Conservation (phyloP, 1,140 invertebrate species). For the Neodiprion fabricii region DNA sequence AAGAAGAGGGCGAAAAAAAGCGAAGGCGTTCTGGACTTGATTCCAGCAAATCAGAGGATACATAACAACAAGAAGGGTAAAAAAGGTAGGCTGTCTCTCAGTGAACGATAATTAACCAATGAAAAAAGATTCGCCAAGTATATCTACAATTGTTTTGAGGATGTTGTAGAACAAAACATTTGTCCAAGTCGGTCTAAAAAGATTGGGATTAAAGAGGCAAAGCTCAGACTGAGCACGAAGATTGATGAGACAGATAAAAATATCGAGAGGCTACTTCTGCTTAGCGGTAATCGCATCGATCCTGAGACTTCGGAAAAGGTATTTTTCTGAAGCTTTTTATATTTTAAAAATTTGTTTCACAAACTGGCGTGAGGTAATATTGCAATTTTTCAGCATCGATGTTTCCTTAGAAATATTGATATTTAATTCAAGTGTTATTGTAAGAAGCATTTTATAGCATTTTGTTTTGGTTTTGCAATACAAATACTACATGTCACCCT, state of each 20-base stretch:
- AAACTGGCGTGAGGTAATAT: constrained; percentile 2
- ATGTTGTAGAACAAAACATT: constrained; percentile 17
- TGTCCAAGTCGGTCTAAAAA: constrained; percentile 35
- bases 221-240: constrained; percentile 35
- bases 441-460: no score
- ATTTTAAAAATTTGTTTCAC: constrained; percentile 7
- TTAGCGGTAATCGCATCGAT: constrained; percentile 37
- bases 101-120: neutral
- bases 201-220: constrained; percentile 41
- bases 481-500: neutral
- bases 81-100: constrained; percentile 31
- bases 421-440: neutral
- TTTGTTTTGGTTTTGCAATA: no score
- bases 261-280: constrained; percentile 42
- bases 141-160: neutral
- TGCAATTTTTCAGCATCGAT: constrained; percentile 13
- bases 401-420: neutral
- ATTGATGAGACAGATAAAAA: constrained; percentile 47
- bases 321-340: constrained; percentile 14
- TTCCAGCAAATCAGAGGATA: constrained; percentile 44
- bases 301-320: constrained; percentile 42
- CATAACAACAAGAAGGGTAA: constrained; percentile 33
- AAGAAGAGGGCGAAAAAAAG: constrained; percentile 25
- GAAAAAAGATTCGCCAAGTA: neutral
- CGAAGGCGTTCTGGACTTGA: constrained; percentile 39